Evolutionary conservation across 1,140 invertebrate species (phyloP), one percentile per base, ranked within the genome.

Genomic region (Drosophila ogumai): DNA sequence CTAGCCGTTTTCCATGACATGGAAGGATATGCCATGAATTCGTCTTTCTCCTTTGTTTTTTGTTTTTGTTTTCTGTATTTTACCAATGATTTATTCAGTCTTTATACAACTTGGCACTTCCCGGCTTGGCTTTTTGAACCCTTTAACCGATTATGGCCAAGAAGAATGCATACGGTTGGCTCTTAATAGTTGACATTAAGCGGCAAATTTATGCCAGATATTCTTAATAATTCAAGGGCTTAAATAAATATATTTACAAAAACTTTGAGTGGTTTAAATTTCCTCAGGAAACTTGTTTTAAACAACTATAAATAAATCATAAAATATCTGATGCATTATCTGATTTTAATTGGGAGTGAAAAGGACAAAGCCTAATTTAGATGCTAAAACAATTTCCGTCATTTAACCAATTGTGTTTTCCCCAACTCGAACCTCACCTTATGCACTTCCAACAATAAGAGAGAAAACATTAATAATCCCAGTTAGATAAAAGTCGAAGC

Each of bases 61-160:
- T n/a, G 0, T 28, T 28, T n/a, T 1, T 40, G 1, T n/a, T 68
- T 43, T 13, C 3, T 46, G 3, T 64, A 41, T 75, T 66, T 52
- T 50, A 71, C 17, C 56, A 76, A 52, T 75, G 73, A 75, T 76
- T 75, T 75, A 75, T 75, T 50, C 65, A 17, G 50, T 31, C 60
- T 28, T 50, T 75, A 25, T 36, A 22, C 31, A 19, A 41, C 36
- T 44, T 66, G 31, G 25, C 38, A 55, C 36, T 67, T 67, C 10
- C 47, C 58, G 69, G 44, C 36, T 31, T 72, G 69, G 54, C 66
- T 72, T 72, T 59, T 72, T 72, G 36, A 72, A 49, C 66, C 67
- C 52, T 72, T 72, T 58, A 72, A 72, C 68, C 52, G 52, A 59
- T 72, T 72, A 72, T 25, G 66, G 36, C 31, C 54, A 58, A 72